Evolutionary conservation across 1,140 invertebrate genomes (phyloP).

Genomic region (Trinorchestia longiramus): DNA sequence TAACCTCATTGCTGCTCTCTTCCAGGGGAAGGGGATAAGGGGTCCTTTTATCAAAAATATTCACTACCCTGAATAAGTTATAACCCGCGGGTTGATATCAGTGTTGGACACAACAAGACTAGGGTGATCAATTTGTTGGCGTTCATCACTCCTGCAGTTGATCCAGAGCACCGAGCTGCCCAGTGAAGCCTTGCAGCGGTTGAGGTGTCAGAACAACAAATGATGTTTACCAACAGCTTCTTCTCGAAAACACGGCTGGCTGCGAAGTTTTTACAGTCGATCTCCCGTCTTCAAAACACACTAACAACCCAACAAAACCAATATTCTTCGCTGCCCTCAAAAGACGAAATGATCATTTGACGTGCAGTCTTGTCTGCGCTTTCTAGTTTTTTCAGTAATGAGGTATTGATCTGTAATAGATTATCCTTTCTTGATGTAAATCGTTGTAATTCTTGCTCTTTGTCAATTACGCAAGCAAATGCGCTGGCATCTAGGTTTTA

Average conservation of each 20-base stretch:
- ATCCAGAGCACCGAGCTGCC: background rate
- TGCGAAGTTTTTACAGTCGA: background rate
- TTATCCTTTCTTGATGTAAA: background rate
- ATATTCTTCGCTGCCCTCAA: background rate
- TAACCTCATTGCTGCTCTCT: too few relatives aligned
- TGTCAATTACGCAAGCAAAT: background rate
- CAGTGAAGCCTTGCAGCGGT: background rate
- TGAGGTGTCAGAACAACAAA: slow-evolving; percentile 3
- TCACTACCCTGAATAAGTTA: too few relatives aligned
- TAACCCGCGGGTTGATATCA: too few relatives aligned
- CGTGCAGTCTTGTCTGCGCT: background rate
- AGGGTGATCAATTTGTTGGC: too few relatives aligned
- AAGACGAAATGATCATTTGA: background rate
- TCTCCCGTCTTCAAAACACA: slow-evolving; percentile 21
- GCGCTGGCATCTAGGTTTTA: too few relatives aligned
- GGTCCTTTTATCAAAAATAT: too few relatives aligned
- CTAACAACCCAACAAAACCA: slow-evolving; percentile 53
- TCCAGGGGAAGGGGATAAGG: too few relatives aligned
- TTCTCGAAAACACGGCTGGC: slow-evolving; percentile 16
- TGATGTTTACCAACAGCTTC: slow-evolving; percentile 44
- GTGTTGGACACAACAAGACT: too few relatives aligned
- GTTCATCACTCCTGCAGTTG: too few relatives aligned
- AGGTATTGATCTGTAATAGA: too few relatives aligned
- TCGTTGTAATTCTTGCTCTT: background rate
- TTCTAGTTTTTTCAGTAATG: too few relatives aligned